Conservation (phyloP, 1,140 invertebrate species). For the Drosophila orena region DNA sequence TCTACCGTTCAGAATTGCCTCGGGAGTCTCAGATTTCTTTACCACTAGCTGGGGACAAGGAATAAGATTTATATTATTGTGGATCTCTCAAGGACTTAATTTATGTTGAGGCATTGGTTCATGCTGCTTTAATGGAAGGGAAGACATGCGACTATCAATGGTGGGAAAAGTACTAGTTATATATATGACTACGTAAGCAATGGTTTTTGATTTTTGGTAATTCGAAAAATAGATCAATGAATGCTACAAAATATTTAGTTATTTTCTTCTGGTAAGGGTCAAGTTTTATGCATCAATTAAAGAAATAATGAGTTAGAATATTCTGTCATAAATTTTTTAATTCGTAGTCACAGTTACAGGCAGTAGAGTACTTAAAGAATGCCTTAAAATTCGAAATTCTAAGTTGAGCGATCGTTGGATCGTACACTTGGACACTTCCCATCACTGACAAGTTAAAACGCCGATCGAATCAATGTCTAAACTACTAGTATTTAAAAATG, state of each 20-base stretch:
- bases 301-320: no score
- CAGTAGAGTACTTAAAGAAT: not conserved
- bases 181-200: not conserved
- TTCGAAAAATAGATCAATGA: not conserved
- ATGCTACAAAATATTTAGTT: not conserved
- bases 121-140: constrained; percentile 12
- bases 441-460: constrained; percentile 12
- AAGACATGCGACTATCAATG: constrained; percentile 24
- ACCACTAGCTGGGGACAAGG: constrained; percentile 85
- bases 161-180: not conserved
- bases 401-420: no score
- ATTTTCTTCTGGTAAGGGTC: not conserved
- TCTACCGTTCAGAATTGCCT: constrained; percentile 90
- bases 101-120: not conserved
- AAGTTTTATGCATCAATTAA: not conserved
- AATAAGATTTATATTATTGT: constrained; percentile 25
- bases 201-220: not conserved
- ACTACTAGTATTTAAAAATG: not conserved
- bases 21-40: constrained; percentile 86
- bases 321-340: no score
- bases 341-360: not conserved
- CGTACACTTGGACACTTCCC: not conserved
- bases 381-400: no score
- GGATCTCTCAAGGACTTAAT: not conserved
- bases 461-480: constrained; percentile 6